phyloP scores from a whole-genome alignment of 2,888 invertebrate genomes.

The Cetonia aurata region DNA sequence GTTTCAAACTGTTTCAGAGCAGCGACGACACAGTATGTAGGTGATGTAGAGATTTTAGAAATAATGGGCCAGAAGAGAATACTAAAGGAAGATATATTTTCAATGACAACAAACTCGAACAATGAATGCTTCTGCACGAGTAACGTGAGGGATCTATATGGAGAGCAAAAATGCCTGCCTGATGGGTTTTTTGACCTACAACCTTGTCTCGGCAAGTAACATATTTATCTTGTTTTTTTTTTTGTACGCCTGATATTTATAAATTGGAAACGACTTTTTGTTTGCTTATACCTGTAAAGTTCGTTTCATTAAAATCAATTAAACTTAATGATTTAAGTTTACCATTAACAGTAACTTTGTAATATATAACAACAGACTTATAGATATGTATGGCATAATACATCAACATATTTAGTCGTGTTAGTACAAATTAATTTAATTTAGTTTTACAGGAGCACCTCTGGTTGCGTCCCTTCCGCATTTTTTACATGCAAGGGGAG shows the following conservation, averaged over 20 bases:
- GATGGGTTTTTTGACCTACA: slow-evolving; percentile 45
- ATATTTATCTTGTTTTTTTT: neutral
- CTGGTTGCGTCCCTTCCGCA: slow-evolving; percentile 78
- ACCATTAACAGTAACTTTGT: no score
- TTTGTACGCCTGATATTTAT: no score
- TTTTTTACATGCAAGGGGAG: slow-evolving; percentile 72
- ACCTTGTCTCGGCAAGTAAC: slow-evolving; percentile 39
- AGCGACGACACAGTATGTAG: slow-evolving; percentile 14
- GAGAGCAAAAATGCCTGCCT: slow-evolving; percentile 40
- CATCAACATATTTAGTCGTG: neutral
- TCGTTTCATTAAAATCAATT: no score
- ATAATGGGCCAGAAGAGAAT: slow-evolving; percentile 46
- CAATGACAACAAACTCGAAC: slow-evolving; percentile 16
- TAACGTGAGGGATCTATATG: slow-evolving; percentile 34
- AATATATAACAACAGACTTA: no score
- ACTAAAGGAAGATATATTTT: slow-evolving; percentile 36
- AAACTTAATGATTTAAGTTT: no score
- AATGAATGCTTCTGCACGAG: slow-evolving; percentile 45
- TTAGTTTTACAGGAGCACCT: slow-evolving; percentile 66
- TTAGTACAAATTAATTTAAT: neutral
- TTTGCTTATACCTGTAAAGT: no score
- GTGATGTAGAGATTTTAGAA: slow-evolving; percentile 41
- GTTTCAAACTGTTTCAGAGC: slow-evolving; percentile 28
- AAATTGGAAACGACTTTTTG: neutral
- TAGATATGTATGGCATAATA: no score